These are phyloP conservation scores for Mizuhopecten yessoensis DNA, from an alignment of 1,140 invertebrate genomes.

Conservation along the genomic window DNA sequence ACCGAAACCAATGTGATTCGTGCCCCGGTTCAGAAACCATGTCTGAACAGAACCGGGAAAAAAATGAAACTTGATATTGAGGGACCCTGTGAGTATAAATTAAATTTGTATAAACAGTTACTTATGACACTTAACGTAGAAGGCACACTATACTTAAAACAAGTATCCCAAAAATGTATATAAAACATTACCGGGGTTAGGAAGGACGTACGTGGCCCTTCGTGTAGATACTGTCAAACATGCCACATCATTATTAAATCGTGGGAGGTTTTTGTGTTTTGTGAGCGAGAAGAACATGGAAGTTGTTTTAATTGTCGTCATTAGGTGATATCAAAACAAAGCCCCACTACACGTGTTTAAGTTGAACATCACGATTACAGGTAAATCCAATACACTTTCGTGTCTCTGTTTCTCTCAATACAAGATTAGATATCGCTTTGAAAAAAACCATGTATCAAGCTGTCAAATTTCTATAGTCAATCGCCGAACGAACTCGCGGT, in stretches of 20 bases:
- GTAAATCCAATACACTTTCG: not conserved
- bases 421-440: not conserved
- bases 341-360: not conserved
- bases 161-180: no score
- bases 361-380: not conserved
- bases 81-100: no score
- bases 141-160: no score
- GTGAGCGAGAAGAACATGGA: not conserved
- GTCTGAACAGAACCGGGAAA: no score
- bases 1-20: no score
- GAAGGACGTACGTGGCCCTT: not conserved
- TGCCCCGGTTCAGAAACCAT: no score
- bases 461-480: not conserved
- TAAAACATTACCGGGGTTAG: not conserved
- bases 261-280: no score
- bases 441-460: not conserved
- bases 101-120: no score
- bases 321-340: not conserved
- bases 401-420: not conserved
- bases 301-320: not conserved
- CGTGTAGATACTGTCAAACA: not conserved
- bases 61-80: no score
- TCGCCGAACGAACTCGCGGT: no score
- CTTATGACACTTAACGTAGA: no score
- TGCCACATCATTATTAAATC: no score